Evolutionary conservation across 2,888 invertebrate genomes (phyloP).

Genomic region (Zaprionus bogoriensis): DNA sequence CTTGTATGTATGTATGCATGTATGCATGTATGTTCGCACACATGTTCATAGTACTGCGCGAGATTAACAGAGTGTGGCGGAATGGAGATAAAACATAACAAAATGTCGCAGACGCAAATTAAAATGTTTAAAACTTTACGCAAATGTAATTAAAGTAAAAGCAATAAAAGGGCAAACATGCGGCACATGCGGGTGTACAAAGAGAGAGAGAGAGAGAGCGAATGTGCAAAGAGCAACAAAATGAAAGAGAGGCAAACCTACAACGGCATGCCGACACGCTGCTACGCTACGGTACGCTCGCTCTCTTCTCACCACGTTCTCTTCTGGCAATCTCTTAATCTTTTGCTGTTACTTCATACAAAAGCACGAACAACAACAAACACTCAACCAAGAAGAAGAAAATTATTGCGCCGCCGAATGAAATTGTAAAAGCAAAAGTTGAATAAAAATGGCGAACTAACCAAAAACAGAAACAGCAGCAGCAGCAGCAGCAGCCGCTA

Average conservation of each 20-base stretch:
- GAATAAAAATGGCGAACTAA: conserved; percentile 62
- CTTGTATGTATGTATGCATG: background rate
- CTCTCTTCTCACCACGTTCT: too few relatives aligned
- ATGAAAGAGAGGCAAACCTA: background rate
- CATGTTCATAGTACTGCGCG: background rate
- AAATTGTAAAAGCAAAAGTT: conserved; percentile 71
- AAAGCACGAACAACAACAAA: conserved; percentile 38
- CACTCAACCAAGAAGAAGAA: conserved; percentile 60
- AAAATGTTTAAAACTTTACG: conserved; percentile 16
- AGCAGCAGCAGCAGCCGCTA: conserved; percentile 18
- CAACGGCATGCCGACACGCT: background rate
- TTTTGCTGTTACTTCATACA: conserved; percentile 59
- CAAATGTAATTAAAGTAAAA: conserved; percentile 33
- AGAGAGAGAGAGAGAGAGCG: background rate
- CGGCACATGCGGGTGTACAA: conserved; percentile 4
- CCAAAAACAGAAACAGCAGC: conserved; percentile 16
- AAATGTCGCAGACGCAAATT: conserved; percentile 27
- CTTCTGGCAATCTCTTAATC: conserved; percentile 16
- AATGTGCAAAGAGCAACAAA: background rate
- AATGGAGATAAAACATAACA: conserved; percentile 7
- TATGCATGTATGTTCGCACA: background rate
- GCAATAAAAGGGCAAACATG: conserved; percentile 13
- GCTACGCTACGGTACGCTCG: conserved; percentile 6
- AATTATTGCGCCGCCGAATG: conserved; percentile 73
- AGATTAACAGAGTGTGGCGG: conserved; percentile 21